Base-by-base conservation (phyloP, 2,888 invertebrate genomes). In the Lasioglossum malachurum region DNA sequence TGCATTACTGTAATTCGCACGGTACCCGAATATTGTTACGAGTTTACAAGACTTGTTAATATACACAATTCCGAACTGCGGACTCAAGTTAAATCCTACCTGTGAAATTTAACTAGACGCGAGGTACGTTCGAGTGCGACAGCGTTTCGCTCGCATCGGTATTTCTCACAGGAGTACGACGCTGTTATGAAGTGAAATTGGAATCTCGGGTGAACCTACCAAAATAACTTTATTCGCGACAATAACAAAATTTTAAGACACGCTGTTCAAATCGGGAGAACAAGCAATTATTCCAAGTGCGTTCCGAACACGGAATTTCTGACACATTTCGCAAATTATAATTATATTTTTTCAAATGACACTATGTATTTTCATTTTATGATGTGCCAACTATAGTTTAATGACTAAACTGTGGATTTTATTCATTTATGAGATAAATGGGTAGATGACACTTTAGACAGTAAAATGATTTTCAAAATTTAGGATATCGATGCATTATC, bases 31-130 rank as follows among this genome's bases (percentile, higher is more conserved):
- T 75, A 69, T n/a, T 71, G 38, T 75, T 77, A 69, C 46, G 73
- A 69, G 78, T 81, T 77, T 76, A 69, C 64, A 73, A 76, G 78
- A 77, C 83, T 71, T 77, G 78, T 82, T 83, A 82, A 87, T 84
- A 84, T 82, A 84, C 81, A 78, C 75, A 77, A 82, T 80, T 79
- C 76, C 76, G 78, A 64, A 78, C 80, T 82, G 77, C 83, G 76
- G 75, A 74, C 69, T 64, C 77, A 77, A 86, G 86, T 86, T 87
- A 78, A 87, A 89, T 89, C 90, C 83, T 89, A 85, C 79, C 87
- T 88, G 84, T 88, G 90, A 92, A 92, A 92, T 92, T 91, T 91
- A 92, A 91, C 86, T 89, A 89, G 89, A 86, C 86, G 81, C 78
- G 75, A 83, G 87, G 83, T 89, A 87, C 81, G 85, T 87, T 88